These are phyloP conservation scores for Lerema accius DNA, from an alignment of 1,140 invertebrate genomes.

Conservation along the genomic window DNA sequence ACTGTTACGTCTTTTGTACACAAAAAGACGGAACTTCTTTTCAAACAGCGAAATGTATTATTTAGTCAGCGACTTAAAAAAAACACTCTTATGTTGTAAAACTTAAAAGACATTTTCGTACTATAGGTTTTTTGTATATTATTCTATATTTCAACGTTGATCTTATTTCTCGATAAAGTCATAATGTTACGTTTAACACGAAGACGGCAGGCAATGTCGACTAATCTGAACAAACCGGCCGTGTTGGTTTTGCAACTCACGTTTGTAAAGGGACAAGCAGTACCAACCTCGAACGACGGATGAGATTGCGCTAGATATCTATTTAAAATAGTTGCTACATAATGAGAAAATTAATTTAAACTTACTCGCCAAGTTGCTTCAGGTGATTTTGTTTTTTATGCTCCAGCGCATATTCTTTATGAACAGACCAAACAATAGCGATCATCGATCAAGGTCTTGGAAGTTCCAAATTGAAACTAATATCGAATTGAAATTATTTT, in stretches of 20 bases:
- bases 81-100: too few relatives aligned
- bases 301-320: background rate
- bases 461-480: conserved; percentile 15
- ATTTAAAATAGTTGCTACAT: conserved; percentile 21
- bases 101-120: too few relatives aligned
- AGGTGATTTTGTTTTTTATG: conserved; percentile 12
- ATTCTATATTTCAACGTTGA: too few relatives aligned
- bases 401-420: conserved; percentile 7
- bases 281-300: conserved; percentile 2
- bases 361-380: conserved; percentile 1
- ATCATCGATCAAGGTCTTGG: conserved; percentile 18
- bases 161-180: too few relatives aligned
- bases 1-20: background rate
- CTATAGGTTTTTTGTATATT: too few relatives aligned
- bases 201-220: too few relatives aligned
- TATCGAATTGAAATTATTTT: conserved; percentile 18
- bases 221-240: background rate
- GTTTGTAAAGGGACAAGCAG: background rate
- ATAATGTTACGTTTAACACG: too few relatives aligned
- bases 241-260: background rate
- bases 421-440: conserved; percentile 16
- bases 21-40: too few relatives aligned
- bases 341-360: conserved; percentile 19
- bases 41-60: too few relatives aligned
- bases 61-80: background rate